phyloP scores from a whole-genome alignment of 2,888 invertebrate genomes.

The Nebria salina region DNA sequence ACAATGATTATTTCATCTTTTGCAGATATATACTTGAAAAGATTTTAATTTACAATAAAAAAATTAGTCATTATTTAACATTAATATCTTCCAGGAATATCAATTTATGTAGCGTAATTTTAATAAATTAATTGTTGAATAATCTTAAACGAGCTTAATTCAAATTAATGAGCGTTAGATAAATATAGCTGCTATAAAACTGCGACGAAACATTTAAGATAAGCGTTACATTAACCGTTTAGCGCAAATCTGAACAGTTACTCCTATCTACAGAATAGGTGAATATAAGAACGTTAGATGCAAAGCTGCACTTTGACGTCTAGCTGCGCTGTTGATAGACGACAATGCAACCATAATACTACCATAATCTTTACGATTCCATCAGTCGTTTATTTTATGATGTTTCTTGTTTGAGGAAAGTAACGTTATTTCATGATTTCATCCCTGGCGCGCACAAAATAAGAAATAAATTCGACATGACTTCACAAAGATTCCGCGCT shows the following conservation, averaged over 20 bases:
- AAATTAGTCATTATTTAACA: too few species aligned
- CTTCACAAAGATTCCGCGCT: not conserved
- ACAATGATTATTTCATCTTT: too few species aligned
- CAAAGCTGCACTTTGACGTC: not conserved
- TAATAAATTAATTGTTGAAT: not conserved
- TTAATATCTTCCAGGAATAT: not conserved
- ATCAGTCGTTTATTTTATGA: conserved; percentile 16
- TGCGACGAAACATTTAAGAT: not conserved
- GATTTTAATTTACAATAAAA: too few species aligned
- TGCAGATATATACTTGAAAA: too few species aligned
- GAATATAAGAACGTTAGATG: not conserved
- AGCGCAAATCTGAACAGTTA: not conserved
- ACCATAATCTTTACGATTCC: conserved; percentile 13
- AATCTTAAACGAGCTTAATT: not conserved
- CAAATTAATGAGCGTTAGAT: not conserved
- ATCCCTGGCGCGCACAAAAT: not conserved
- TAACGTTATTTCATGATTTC: not conserved
- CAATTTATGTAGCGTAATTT: not conserved
- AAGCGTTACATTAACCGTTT: not conserved
- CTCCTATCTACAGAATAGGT: not conserved
- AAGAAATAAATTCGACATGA: conserved; percentile 9
- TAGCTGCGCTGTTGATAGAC: conserved; percentile 8
- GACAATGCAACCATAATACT: conserved; percentile 16
- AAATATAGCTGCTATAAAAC: not conserved
- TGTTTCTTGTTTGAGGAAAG: conserved; percentile 15